These are phyloP conservation scores for Thermophis baileyi DNA, from an alignment of 2,113 vertebrate genomes.

Conservation along the genomic window DNA sequence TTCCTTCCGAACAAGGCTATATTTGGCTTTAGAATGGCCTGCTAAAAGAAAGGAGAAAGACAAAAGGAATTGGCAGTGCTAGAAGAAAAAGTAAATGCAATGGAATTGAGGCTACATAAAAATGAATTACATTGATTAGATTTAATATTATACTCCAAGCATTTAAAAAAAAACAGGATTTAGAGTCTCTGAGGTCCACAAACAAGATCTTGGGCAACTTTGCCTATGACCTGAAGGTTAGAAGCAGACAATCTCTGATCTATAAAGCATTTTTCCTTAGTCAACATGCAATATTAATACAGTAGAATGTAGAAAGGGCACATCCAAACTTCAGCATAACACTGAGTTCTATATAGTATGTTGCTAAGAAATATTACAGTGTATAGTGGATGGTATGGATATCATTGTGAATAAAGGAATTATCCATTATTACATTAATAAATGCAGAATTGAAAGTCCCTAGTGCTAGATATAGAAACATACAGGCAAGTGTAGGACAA, in stretches of 20 bases:
- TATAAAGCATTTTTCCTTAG: not conserved
- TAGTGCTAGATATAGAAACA: not conserved
- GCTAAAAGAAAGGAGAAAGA: not conserved
- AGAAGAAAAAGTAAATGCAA: not conserved
- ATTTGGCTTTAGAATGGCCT: not conserved
- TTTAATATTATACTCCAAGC: not conserved
- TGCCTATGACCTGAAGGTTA: not conserved
- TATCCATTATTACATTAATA: not conserved
- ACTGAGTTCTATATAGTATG: not conserved
- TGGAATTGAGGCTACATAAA: not conserved
- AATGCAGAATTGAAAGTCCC: not conserved
- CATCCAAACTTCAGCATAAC: not conserved
- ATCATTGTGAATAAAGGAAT: not conserved
- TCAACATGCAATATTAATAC: not conserved
- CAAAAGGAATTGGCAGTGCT: not conserved
- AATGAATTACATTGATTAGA: not conserved
- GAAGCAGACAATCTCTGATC: not conserved
- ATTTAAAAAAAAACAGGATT: not conserved
- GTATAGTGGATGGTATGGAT: not conserved
- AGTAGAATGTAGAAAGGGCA: not conserved
- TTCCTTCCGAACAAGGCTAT: not conserved
- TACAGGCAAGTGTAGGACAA: not conserved
- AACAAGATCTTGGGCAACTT: not conserved
- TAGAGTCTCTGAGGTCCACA: not conserved
- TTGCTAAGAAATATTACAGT: not conserved